Evolutionary conservation across 1,140 invertebrate species (phyloP).

Genomic region (Phthorimaea operculella): DNA sequence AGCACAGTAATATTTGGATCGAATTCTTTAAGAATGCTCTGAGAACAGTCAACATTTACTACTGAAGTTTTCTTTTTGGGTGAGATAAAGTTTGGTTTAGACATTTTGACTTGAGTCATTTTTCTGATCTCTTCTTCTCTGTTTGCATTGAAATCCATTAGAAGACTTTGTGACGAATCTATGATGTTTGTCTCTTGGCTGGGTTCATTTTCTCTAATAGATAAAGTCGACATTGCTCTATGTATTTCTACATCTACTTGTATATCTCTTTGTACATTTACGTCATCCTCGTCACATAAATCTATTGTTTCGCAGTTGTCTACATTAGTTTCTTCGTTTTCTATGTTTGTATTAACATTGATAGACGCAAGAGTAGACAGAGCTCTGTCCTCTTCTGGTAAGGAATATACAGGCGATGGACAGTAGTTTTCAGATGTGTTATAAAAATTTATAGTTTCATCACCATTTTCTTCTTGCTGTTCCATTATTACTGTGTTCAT

Average conservation of each 20-base stretch:
- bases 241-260: neutral
- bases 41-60: slow-evolving; percentile 9
- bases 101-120: too few relatives aligned
- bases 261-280: neutral
- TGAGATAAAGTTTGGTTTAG: too few relatives aligned
- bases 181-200: neutral
- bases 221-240: slow-evolving; percentile 5
- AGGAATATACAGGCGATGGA: slow-evolving; percentile 20
- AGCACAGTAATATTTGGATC: too few relatives aligned
- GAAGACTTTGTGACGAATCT: neutral
- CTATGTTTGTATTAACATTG: neutral
- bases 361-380: neutral
- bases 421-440: slow-evolving; percentile 3
- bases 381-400: slow-evolving; percentile 18
- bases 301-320: neutral
- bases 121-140: too few relatives aligned
- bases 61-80: neutral
- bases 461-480: slow-evolving; percentile 5
- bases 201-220: slow-evolving; percentile 4
- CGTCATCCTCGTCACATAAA: neutral
- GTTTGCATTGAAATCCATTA: too few relatives aligned
- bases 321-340: neutral
- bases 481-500: slow-evolving; percentile 35
- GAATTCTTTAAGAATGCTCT: slow-evolving; percentile 14
- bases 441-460: neutral